Base-by-base conservation (phyloP, 2,888 invertebrate species). In the Cheilosia urbana region DNA sequence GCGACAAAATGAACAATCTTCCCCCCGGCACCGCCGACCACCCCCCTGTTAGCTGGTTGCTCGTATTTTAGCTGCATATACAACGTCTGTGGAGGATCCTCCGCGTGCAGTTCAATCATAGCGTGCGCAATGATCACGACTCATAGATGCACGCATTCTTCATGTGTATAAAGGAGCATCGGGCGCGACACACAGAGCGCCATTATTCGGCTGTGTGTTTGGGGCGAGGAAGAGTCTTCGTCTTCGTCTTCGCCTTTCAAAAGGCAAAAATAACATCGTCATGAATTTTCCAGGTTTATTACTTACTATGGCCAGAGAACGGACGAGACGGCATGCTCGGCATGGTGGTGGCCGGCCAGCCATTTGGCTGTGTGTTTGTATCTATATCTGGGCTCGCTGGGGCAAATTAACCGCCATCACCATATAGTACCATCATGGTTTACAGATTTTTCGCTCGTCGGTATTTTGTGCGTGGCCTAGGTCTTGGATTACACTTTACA, bases 81-180 rank as follows among this genome's bases (percentile, higher is more conserved):
- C 51, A 34, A 72, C 58, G 47, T 47, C 9, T 62, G 45, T 58
- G 27, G 37, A 62, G 55, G 57, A 79, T 83, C 51, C 62, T 51
- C 85, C 66, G 81, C 85, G 77, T 85, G 81, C 85, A 81, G 85
- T 81, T 85, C 85, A 85, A 85, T 85, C 85, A 85, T 85, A 85
- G 85, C 85, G 85, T 85, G 85, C 85, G 85, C 85, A 85, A 68
- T 66, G 85, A 85, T 85, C 85, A 85, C 85, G 85, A 85, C 81
- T 85, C 85, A 85, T 85, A 85, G 85, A 81, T 81, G 81, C 85
- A 85, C 85, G 85, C 85, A 85, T 85, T 85, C 85, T 63, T 81
- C 72, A 85, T 81, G 76, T 85, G 85, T 30, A 30, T 85, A 85
- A 81, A 69, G 69, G 55, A 80, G 69, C 53, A 69, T 40, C 47